Evolutionary conservation across 2,797 vertebrate genomes (phyloP).

Genomic region (Simalia tracyae): DNA sequence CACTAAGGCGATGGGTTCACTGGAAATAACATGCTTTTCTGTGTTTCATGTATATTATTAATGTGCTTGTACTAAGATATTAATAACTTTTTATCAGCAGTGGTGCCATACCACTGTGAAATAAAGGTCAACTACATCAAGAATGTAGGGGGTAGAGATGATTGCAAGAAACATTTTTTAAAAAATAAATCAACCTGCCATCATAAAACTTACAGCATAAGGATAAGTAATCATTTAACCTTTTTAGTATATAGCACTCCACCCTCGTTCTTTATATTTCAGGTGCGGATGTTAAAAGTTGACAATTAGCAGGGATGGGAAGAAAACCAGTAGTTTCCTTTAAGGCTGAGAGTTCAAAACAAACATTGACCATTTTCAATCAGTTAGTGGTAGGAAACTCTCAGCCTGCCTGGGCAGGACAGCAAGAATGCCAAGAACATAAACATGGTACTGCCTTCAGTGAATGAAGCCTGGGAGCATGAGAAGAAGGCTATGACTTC

Average conservation of each 20-base stretch:
- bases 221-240: not conserved
- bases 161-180: constrained; percentile 24
- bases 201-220: not conserved
- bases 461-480: not conserved
- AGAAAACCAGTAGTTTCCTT: not conserved
- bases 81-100: constrained; percentile 63
- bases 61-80: constrained; percentile 59
- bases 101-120: constrained; percentile 62
- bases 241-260: not conserved
- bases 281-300: not conserved
- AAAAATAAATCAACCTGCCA: not conserved
- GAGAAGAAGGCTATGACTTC: not conserved
- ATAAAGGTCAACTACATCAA: constrained; percentile 63
- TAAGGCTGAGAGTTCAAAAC: not conserved
- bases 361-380: not conserved
- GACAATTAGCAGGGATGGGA: not conserved
- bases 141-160: constrained; percentile 56
- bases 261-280: not conserved
- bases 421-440: not conserved
- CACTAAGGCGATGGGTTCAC: constrained; percentile 40
- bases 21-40: constrained; percentile 57
- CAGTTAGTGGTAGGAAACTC: not conserved
- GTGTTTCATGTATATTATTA: constrained; percentile 70
- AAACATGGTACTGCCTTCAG: not conserved
- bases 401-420: not conserved